phyloP scores from a whole-genome alignment of 2,113 vertebrate species.

The Solenodon paradoxus region DNA sequence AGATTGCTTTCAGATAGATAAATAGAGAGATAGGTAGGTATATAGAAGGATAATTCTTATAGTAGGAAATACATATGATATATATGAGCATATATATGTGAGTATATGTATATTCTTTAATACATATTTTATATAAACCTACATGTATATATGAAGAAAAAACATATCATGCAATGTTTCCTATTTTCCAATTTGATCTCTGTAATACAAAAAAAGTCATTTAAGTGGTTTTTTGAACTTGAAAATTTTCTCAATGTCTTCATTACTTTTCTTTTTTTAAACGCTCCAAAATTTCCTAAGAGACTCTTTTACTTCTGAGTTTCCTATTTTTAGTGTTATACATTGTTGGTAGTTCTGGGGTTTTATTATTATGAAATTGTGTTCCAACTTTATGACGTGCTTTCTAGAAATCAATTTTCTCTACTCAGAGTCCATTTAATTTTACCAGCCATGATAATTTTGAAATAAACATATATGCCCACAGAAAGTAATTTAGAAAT shows the following conservation, averaged over 20 bases:
- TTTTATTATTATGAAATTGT: conserved; percentile 20
- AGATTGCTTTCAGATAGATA: too few relatives aligned
- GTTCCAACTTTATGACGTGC: conserved; percentile 42
- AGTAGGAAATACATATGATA: background rate
- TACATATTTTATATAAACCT: background rate
- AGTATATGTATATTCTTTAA: background rate
- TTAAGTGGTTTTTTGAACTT: background rate
- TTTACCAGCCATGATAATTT: conserved; percentile 33
- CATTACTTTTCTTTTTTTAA: background rate
- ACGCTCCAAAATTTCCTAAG: conserved; percentile 61
- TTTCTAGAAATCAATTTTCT: conserved; percentile 57
- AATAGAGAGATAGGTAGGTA: too few relatives aligned
- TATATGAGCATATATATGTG: background rate
- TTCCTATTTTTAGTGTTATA: conserved; percentile 74
- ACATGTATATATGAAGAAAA: background rate
- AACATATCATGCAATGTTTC: background rate
- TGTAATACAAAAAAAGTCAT: background rate
- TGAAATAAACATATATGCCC: conserved; percentile 36
- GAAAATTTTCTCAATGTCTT: background rate
- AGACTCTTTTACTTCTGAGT: conserved; percentile 71
- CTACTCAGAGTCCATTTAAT: background rate
- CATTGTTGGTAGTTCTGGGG: conserved; percentile 37
- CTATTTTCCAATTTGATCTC: conserved; percentile 1
- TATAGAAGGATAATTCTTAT: too few relatives aligned
- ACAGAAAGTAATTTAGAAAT: conserved; percentile 4